Percentiles rank a stretch among this genome's conserved stretches.
These are phyloP conservation scores for Temnothorax longispinosus DNA, from an alignment of 1,140 invertebrate genomes.

Conservation along the genomic window DNA sequence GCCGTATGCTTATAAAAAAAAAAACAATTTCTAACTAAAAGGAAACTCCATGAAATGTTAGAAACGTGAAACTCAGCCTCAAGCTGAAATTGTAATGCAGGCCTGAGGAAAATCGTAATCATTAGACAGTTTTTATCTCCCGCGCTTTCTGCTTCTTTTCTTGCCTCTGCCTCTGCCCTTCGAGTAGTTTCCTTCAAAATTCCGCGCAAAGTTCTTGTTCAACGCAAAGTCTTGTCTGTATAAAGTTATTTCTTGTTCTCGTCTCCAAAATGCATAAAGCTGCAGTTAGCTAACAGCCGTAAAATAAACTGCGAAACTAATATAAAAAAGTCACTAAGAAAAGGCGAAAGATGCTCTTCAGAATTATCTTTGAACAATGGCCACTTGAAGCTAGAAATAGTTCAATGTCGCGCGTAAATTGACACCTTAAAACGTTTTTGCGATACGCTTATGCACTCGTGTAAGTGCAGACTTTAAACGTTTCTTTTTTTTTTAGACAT, in stretches of 20 bases:
- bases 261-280: slow-evolving; percentile 2
- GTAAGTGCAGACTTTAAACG: slow-evolving; percentile 1
- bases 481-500: background rate
- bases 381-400: background rate
- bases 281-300: background rate
- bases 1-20: background rate
- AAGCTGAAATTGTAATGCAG: background rate
- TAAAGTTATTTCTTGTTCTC: background rate
- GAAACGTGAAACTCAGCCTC: slow-evolving; percentile 9
- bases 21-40: background rate
- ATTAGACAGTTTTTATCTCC: background rate
- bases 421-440: slow-evolving; percentile 18
- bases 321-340: slow-evolving; percentile 2
- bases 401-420: slow-evolving; percentile 8
- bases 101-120: slow-evolving; percentile 32
- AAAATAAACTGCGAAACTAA: background rate
- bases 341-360: background rate
- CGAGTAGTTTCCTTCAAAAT: slow-evolving; percentile 32
- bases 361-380: background rate
- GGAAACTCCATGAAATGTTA: background rate
- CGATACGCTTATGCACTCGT: slow-evolving; percentile 2
- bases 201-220: background rate
- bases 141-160: background rate
- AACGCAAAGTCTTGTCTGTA: background rate
- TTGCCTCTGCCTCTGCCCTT: background rate